Evolutionary conservation across 2,113 vertebrate species (phyloP), one percentile per base, ranked within the genome.

Genomic region (Mohoua ochrocephala): DNA sequence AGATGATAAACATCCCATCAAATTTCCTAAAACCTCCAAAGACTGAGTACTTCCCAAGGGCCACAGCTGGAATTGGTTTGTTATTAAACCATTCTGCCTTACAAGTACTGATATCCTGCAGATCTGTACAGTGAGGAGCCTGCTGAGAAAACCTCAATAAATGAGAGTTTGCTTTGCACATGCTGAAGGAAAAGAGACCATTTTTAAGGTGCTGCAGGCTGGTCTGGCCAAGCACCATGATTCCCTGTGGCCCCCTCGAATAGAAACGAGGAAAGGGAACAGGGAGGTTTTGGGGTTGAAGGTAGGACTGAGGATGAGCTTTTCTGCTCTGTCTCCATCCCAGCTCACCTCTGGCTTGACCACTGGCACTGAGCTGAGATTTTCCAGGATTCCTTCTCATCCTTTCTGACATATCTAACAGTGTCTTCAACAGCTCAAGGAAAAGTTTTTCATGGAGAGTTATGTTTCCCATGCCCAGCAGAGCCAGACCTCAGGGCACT

Each of bases 201-300:
- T 28, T 65, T 83, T n/a, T 5, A 6, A 42, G 42, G 7, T 70
- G 24, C 53, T 84, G 15, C 67, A 73, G 35, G 44, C 33, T 65
- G 30, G 6, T 44, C 24, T 89, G 45, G 11, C 27, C 37, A 19
- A 59, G 16, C 26, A 73, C 8, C 1, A 0, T 0, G 0, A 61
- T 52, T 80, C 28, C 14, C 6, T 1, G 1, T 7, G 20, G 6
- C 27, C 0, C 8, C 16, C 18, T 2, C 44, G 44, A 35, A 61
- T 24, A 30, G 11, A 37, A 7, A 20, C 37, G 3, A 10, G 39
- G 37, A 80, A 80, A 75, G 39, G 52, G 64, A 74, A 26, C 16
- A 26, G 37, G 39, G 28, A 57, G 4, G 3, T 31, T 70, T 91
- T 3, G 15, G n/a, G 49, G 21, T 19, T 73, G 37, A 56, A 64